These are phyloP conservation scores for Megathymus violae DNA, from an alignment of 1,140 invertebrate genomes.

Conservation along the genomic window DNA sequence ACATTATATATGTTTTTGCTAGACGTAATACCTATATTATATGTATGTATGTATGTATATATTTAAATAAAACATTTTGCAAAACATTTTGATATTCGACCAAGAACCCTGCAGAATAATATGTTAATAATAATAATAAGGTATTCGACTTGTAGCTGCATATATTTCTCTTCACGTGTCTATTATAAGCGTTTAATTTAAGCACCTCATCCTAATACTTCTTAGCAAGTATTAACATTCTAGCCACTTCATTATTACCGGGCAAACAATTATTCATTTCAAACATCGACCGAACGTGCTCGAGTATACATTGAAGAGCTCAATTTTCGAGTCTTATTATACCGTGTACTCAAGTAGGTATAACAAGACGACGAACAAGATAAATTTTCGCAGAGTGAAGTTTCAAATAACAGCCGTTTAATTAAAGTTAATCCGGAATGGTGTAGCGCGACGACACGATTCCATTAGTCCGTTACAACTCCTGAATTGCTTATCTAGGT, in stretches of 20 bases:
- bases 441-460: conserved; percentile 58
- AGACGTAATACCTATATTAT: too few relatives aligned
- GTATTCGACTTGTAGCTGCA: too few relatives aligned
- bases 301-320: conserved; percentile 2
- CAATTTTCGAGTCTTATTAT: conserved; percentile 19
- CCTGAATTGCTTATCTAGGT: conserved; percentile 5
- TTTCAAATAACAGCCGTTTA: conserved; percentile 69
- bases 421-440: conserved; percentile 71
- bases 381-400: conserved; percentile 56
- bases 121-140: too few relatives aligned
- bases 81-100: too few relatives aligned
- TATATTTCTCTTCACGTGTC: too few relatives aligned
- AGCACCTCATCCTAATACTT: background rate
- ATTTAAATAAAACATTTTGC: too few relatives aligned
- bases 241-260: conserved; percentile 23
- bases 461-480: conserved; percentile 58
- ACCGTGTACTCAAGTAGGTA: background rate
- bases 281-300: conserved; percentile 26
- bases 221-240: conserved; percentile 17
- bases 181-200: too few relatives aligned
- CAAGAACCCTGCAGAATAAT: too few relatives aligned
- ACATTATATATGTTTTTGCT: too few relatives aligned
- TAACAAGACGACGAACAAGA: conserved; percentile 40
- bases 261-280: conserved; percentile 26
- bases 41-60: too few relatives aligned